These are phyloP conservation scores for Osmerus eperlanus DNA, from an alignment of 2,113 vertebrate genomes.

Conservation along the genomic window DNA sequence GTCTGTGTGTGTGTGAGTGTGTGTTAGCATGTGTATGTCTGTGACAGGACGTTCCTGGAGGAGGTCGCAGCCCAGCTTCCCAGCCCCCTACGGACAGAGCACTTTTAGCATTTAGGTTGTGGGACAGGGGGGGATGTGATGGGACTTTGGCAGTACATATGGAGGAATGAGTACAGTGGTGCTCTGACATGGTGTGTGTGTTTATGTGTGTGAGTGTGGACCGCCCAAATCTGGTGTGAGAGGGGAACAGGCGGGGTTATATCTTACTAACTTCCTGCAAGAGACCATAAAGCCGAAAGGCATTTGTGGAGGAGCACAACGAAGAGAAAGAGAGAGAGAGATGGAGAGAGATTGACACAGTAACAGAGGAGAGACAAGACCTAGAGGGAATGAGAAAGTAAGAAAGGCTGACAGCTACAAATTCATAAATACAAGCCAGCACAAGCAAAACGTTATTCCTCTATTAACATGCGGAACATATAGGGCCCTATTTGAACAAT, in stretches of 20 bases:
- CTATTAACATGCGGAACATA: too few species aligned
- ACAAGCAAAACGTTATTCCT: too few species aligned
- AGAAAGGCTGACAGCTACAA: too few species aligned
- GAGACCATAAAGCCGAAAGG: slow-evolving; percentile 40
- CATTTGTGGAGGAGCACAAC: not conserved
- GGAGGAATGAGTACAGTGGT: not conserved
- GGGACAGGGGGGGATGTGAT: not conserved
- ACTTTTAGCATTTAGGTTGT: slow-evolving; percentile 26
- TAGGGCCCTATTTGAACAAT: too few species aligned
- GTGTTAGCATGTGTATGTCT: slow-evolving; percentile 10
- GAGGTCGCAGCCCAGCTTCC: slow-evolving; percentile 42
- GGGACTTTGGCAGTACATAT: not conserved
- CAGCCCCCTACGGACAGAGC: slow-evolving; percentile 29
- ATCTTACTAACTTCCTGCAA: slow-evolving; percentile 55
- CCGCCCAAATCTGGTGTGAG: slow-evolving; percentile 22
- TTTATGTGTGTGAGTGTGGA: slow-evolving; percentile 2
- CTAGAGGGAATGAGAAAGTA: too few species aligned
- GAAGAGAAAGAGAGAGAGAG: too few species aligned
- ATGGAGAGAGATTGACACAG: too few species aligned
- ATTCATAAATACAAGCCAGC: too few species aligned
- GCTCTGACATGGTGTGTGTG: not conserved
- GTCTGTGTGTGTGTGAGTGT: slow-evolving; percentile 10
- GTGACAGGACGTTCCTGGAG: slow-evolving; percentile 37
- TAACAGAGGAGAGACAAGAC: too few species aligned
- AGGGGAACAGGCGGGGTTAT: slow-evolving; percentile 38